These are phyloP conservation scores for Lampris incognitus DNA, from an alignment of 2,113 vertebrate species.

Conservation along the genomic window DNA sequence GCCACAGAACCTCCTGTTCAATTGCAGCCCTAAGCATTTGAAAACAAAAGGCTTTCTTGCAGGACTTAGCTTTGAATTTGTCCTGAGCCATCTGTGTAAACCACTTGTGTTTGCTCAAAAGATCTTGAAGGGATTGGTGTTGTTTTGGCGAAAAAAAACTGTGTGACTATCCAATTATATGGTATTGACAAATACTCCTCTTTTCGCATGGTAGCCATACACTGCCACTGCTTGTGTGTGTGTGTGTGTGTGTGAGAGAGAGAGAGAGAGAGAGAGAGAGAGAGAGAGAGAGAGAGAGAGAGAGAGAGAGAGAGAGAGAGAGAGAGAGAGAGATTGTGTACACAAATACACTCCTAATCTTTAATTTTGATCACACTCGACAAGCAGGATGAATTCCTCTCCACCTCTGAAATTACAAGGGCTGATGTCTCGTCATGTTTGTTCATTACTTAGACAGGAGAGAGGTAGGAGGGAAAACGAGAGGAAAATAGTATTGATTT, in stretches of 20 bases:
- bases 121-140: slow-evolving; percentile 51
- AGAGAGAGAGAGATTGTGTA: not conserved
- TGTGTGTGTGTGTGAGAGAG: slow-evolving; percentile 1
- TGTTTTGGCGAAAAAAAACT: slow-evolving; percentile 27
- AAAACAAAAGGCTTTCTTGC: slow-evolving; percentile 41
- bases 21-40: slow-evolving; percentile 3
- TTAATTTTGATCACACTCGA: slow-evolving; percentile 78
- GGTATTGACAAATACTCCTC: slow-evolving; percentile 67
- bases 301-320: not conserved
- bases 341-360: slow-evolving; percentile 57
- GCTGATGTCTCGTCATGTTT: slow-evolving; percentile 86
- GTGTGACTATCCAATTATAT: slow-evolving; percentile 69
- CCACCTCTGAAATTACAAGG: slow-evolving; percentile 80
- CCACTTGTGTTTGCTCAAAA: slow-evolving; percentile 64
- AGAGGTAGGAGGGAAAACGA: slow-evolving; percentile 71
- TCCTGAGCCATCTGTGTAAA: slow-evolving; percentile 64
- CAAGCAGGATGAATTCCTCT: slow-evolving; percentile 78
- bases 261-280: not conserved
- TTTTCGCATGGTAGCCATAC: slow-evolving; percentile 63
- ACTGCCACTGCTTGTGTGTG: slow-evolving; percentile 22
- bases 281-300: too few relatives aligned
- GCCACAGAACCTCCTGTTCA: slow-evolving; percentile 24
- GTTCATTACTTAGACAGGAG: slow-evolving; percentile 80
- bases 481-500: slow-evolving; percentile 83
- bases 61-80: slow-evolving; percentile 61